These are phyloP conservation scores for Bombus waltoni DNA, from an alignment of 1,140 invertebrate genomes.

Conservation along the genomic window DNA sequence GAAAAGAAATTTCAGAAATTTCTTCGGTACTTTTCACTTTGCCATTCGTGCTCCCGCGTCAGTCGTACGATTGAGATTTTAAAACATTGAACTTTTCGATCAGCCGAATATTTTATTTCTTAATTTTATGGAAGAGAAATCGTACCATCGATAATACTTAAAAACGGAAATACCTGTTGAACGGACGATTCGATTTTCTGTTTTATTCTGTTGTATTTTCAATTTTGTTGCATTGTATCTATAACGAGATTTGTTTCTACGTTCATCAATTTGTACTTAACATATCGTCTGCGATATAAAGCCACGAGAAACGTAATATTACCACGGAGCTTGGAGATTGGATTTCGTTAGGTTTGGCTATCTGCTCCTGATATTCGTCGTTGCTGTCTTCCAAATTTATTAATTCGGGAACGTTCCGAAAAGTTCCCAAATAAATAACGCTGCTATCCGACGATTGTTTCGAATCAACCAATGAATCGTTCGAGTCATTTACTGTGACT, in stretches of 20 bases:
- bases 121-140: not conserved
- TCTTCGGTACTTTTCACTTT: no score
- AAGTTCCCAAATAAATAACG: slow-evolving; percentile 69
- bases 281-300: not conserved
- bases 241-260: not conserved
- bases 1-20: no score
- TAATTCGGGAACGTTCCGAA: slow-evolving; percentile 68
- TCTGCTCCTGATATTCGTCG: slow-evolving; percentile 12
- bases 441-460: slow-evolving; percentile 54
- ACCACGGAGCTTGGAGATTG: slow-evolving; percentile 8
- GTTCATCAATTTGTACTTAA: not conserved
- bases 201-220: not conserved
- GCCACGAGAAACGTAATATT: not conserved
- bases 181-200: not conserved
- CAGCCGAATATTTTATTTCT: not conserved
- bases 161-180: not conserved
- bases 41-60: no score
- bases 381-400: slow-evolving; percentile 64
- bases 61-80: no score
- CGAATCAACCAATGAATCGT: not conserved
- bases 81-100: not conserved
- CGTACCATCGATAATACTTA: not conserved
- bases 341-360: not conserved
- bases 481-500: not conserved
- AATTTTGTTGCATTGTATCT: not conserved